Conservation (phyloP, 2,113 vertebrate genomes). For the Sturnira hondurensis region DNA sequence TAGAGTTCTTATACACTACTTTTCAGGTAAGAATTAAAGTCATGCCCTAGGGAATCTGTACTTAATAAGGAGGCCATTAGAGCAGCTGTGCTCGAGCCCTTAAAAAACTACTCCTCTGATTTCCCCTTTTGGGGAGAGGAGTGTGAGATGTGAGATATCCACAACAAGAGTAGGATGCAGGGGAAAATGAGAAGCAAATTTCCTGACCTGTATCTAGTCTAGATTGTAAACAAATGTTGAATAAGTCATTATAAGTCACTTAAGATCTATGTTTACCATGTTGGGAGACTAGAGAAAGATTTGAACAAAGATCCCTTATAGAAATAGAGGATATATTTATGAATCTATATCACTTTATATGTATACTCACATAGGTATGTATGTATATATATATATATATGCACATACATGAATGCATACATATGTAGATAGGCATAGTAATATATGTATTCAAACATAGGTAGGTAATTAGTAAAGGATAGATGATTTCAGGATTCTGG, state of each 20-base stretch:
- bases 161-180: background rate
- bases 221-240: background rate
- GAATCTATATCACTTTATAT: background rate
- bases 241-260: background rate
- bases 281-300: background rate
- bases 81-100: background rate
- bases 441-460: background rate
- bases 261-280: background rate
- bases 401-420: background rate
- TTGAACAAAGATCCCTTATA: background rate
- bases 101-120: background rate
- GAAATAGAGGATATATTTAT: background rate
- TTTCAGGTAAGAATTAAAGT: background rate
- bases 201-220: fast-evolving
- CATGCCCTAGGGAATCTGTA: background rate
- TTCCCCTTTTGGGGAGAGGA: background rate
- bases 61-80: background rate
- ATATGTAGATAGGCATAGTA: background rate
- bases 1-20: background rate
- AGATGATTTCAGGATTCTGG: background rate
- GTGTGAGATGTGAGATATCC: background rate
- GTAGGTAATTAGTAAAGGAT: background rate
- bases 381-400: background rate
- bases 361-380: background rate
- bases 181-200: background rate